Evolutionary conservation across 2,113 vertebrate species (phyloP).

Genomic region (Carassius gibelio): DNA sequence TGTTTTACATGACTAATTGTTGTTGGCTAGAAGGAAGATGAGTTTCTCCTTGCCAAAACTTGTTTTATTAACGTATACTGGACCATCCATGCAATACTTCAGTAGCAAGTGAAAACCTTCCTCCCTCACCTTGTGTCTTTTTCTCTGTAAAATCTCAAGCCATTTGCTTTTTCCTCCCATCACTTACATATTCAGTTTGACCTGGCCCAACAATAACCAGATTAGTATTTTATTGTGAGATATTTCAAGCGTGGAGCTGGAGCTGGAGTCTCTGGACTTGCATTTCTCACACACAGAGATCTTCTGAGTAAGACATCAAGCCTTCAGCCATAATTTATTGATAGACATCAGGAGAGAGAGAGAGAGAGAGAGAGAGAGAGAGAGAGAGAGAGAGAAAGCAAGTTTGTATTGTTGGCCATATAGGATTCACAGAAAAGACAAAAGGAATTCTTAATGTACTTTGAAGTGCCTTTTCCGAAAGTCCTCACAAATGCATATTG

Average conservation of each 20-base stretch:
- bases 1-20: slow-evolving; percentile 56
- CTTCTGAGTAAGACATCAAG: slow-evolving; percentile 89
- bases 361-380: slow-evolving; percentile 63
- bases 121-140: background rate
- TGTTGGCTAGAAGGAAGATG: slow-evolving; percentile 27
- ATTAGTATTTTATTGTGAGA: background rate
- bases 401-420: slow-evolving; percentile 61
- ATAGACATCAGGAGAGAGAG: slow-evolving; percentile 84
- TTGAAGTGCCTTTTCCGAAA: slow-evolving; percentile 97
- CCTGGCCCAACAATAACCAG: background rate
- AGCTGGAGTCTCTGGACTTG: slow-evolving; percentile 26
- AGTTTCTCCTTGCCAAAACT: slow-evolving; percentile 43
- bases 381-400: slow-evolving; percentile 46
- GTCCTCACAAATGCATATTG: slow-evolving; percentile 97
- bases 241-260: background rate
- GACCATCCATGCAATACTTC: background rate
- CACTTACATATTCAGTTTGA: slow-evolving; percentile 10
- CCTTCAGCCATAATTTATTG: slow-evolving; percentile 90
- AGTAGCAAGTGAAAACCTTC: background rate
- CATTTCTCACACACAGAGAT: slow-evolving; percentile 22
- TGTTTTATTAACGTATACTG: slow-evolving; percentile 20
- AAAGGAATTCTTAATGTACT: slow-evolving; percentile 96
- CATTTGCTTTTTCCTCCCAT: background rate
- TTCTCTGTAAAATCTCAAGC: background rate
- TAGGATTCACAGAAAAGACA: slow-evolving; percentile 87